A percentile compares a stretch with the other conserved stretches of the same genome.
Conservation (phyloP, 1,140 invertebrate genomes). For the Cherax quadricarinatus region DNA sequence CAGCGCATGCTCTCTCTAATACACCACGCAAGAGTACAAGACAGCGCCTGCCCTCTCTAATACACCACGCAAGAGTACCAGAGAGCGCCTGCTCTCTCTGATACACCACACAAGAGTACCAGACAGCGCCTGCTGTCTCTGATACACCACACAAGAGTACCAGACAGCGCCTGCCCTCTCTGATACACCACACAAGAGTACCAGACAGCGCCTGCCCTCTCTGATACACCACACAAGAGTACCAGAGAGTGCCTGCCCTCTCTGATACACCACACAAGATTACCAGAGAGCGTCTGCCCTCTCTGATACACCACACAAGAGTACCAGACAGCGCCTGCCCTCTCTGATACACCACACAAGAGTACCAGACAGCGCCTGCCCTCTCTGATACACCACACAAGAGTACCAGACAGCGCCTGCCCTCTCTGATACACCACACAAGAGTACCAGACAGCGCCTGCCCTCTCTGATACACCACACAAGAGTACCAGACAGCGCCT, state of each 20-base stretch:
- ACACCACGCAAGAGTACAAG: not conserved
- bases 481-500: too few species aligned
- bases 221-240: too few species aligned
- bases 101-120: too few species aligned
- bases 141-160: not conserved
- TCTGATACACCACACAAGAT: too few species aligned
- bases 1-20: too few species aligned
- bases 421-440: constrained; percentile 41
- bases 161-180: constrained; percentile 20
- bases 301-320: constrained; percentile 45
- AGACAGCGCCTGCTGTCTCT: too few species aligned
- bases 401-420: constrained; percentile 7
- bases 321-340: constrained; percentile 6
- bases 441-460: constrained; percentile 28
- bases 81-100: not conserved
- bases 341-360: not conserved
- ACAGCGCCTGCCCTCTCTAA: constrained; percentile 29
- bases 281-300: constrained; percentile 17
- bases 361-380: too few species aligned
- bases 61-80: constrained; percentile 49
- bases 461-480: not conserved
- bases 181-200: constrained; percentile 50
- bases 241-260: too few species aligned
- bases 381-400: not conserved
- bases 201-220: not conserved